Base-by-base conservation (phyloP, 2,113 vertebrate genomes). In the Ailurus styani region DNA sequence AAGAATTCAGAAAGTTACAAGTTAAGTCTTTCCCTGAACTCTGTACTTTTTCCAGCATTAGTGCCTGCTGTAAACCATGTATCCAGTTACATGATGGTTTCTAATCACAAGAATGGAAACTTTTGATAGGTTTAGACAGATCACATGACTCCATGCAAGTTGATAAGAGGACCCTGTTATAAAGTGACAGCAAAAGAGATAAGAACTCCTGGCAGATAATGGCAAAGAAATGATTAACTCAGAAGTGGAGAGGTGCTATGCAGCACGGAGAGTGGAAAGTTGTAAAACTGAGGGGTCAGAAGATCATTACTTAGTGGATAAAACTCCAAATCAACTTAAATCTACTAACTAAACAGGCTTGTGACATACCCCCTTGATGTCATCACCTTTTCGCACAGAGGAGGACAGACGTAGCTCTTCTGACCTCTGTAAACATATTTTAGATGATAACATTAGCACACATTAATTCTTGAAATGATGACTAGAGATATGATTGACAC, bases 131-230 rank as follows among this genome's bases (percentile, higher is more conserved):
- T 98, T 98, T 97, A 92, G 72, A 25, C 15, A 25, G 3, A 47
- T 98, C 99, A 99, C 97, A 93, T 99, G 99, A 91, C 96, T 92
- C 92, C 86, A 91, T 97, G 96, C 98, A 95, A 98, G 98, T 97
- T 99, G 99, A 99, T 99, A 99, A 99, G 98, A 98, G 98, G 98
- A 97, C 99, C 98, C 99, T 99, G 99, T 99, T 99, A 99, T 99
- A 99, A 99, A 99, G 99, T 99, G 99, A 99, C 99, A 99, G 99
- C 99, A 98, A 97, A 98, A 98, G 98, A 99, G 99, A 99, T 99
- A 99, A 99, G 99, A 98, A 98, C 98, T 98, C 99, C 98, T 99
- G 99, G 98, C 98, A 99, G 99, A 99, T 99, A 99, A 98, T 98
- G 98, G 94, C 96, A 93, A 98, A 99, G 98, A 98, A 99, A 99